These are phyloP conservation scores for Pyrocoelia pectoralis DNA, from an alignment of 2,888 invertebrate genomes.

Conservation along the genomic window DNA sequence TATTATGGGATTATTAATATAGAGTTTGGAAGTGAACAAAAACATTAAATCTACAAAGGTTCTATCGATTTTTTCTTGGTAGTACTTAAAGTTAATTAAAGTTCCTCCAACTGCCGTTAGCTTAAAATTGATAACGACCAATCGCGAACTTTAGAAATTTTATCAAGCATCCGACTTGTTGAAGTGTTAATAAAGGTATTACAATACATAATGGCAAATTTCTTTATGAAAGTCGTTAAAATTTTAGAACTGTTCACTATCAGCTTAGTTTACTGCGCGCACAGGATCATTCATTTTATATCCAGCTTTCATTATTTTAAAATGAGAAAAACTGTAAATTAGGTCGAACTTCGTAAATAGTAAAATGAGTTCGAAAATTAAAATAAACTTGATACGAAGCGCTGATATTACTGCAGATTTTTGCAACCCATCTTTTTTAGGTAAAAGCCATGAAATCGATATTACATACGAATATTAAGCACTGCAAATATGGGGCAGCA, in stretches of 20 bases:
- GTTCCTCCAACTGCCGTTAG: slow-evolving; percentile 22
- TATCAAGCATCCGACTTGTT: slow-evolving; percentile 7
- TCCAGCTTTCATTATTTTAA: not conserved
- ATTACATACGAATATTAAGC: too few relatives aligned
- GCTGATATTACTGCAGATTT: too few relatives aligned
- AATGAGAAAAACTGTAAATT: not conserved
- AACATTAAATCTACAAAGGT: slow-evolving; percentile 16
- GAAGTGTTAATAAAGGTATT: slow-evolving; percentile 18
- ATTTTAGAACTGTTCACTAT: not conserved
- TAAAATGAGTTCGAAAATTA: too few relatives aligned
- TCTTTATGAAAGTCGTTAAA: slow-evolving; percentile 1
- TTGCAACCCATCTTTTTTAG: too few relatives aligned
- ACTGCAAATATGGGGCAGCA: too few relatives aligned
- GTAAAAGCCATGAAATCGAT: too few relatives aligned
- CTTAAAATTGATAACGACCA: slow-evolving; percentile 25
- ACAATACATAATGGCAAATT: slow-evolving; percentile 13
- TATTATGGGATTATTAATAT: slow-evolving; percentile 12
- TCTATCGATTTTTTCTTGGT: slow-evolving; percentile 20
- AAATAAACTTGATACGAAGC: too few relatives aligned
- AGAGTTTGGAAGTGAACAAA: slow-evolving; percentile 10
- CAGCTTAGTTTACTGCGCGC: not conserved
- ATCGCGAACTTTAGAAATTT: slow-evolving; percentile 13
- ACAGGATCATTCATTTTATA: not conserved
- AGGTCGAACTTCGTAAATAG: too few relatives aligned
- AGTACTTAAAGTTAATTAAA: slow-evolving; percentile 27